Percentiles rank a stretch among this genome's conserved stretches.
Evolutionary conservation across 2,113 vertebrate genomes (phyloP).

Genomic region (Otis tarda): DNA sequence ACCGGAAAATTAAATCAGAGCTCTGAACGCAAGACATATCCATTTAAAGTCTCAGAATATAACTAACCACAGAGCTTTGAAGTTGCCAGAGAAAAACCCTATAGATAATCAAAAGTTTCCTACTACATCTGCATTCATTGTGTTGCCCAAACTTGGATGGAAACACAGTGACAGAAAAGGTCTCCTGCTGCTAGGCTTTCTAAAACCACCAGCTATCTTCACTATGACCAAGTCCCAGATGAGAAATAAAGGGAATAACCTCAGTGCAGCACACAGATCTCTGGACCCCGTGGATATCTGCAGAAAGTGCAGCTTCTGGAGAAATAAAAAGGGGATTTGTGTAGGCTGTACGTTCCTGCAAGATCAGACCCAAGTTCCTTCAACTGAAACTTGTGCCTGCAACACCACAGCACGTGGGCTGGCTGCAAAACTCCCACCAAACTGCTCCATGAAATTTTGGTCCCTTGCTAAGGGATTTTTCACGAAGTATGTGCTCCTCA

Average conservation of each 20-base stretch:
- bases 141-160: slow-evolving; percentile 45
- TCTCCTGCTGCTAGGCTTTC: slow-evolving; percentile 18
- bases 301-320: neutral
- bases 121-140: slow-evolving; percentile 52
- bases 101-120: slow-evolving; percentile 59
- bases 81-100: slow-evolving; percentile 35
- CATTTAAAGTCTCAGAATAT: slow-evolving; percentile 17
- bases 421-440: neutral
- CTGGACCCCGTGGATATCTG: neutral
- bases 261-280: neutral
- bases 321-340: neutral
- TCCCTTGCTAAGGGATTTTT: neutral
- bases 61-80: slow-evolving; percentile 57
- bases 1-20: slow-evolving; percentile 47
- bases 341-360: neutral
- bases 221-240: neutral
- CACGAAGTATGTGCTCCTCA: neutral
- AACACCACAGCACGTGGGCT: fast-evolving
- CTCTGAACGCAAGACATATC: neutral
- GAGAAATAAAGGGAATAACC: neutral
- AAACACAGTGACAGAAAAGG: slow-evolving; percentile 2
- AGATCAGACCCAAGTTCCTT: neutral
- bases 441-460: fast-evolving
- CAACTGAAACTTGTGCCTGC: neutral
- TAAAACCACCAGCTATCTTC: neutral